Percentiles rank a stretch among this genome's conserved stretches.
Conservation (phyloP, 2,797 vertebrate species). For the Sus cebifrons region DNA sequence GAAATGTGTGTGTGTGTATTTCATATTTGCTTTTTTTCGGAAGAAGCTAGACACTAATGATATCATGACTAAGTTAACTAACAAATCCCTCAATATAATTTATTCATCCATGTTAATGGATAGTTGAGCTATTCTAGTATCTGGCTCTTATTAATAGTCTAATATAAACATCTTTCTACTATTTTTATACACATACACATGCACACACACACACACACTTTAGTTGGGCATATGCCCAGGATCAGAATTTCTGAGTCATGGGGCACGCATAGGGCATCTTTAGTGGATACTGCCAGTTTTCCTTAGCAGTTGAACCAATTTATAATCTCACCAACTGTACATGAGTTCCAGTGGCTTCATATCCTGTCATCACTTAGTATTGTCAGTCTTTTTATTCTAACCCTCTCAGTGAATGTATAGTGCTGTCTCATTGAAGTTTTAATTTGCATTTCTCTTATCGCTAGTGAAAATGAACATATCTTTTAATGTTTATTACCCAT, state of each 20-base stretch:
- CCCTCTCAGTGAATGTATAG: background rate
- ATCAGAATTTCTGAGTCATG: background rate
- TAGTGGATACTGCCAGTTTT: background rate
- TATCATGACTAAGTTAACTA: background rate
- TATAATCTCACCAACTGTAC: background rate
- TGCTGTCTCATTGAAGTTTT: background rate
- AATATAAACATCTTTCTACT: background rate
- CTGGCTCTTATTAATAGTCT: background rate
- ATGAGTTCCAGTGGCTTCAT: background rate
- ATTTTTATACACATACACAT: background rate
- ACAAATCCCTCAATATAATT: background rate
- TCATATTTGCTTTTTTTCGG: conserved; percentile 22
- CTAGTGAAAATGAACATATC: background rate
- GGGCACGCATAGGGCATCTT: background rate
- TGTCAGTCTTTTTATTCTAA: background rate
- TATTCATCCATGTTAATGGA: background rate
- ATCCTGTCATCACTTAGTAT: background rate
- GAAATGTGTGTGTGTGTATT: background rate
- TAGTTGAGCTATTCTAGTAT: background rate
- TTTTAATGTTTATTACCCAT: background rate
- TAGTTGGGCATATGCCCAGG: background rate
- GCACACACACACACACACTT: background rate
- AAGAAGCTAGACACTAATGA: background rate
- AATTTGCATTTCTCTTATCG: background rate
- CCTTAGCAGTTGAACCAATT: background rate